Evolutionary conservation across 2,797 vertebrate species (phyloP).

Genomic region (Leptatherina wallacei): DNA sequence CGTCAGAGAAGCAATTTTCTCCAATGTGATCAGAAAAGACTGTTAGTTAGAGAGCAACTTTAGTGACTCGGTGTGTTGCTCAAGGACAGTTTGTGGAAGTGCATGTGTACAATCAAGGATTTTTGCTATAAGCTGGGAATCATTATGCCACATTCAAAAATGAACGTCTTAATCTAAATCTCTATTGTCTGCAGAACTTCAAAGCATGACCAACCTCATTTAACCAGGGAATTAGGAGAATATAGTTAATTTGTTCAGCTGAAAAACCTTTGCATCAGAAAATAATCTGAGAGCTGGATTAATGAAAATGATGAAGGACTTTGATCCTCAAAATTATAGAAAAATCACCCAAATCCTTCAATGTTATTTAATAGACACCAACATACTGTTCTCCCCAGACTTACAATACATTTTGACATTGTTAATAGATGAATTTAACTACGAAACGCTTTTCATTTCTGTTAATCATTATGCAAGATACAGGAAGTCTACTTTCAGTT

Average conservation of each 20-base stretch:
- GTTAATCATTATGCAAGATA: background rate
- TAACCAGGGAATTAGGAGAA: slow-evolving; percentile 15
- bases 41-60: background rate
- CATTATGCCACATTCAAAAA: background rate
- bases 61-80: background rate
- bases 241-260: slow-evolving; percentile 18
- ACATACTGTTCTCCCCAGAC: background rate
- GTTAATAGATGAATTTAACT: background rate
- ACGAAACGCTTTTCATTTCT: background rate
- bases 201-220: slow-evolving; percentile 12
- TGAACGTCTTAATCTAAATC: background rate
- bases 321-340: slow-evolving; percentile 25
- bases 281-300: slow-evolving; percentile 18
- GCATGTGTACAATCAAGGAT: background rate
- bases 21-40: background rate
- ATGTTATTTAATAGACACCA: background rate
- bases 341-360: slow-evolving; percentile 27
- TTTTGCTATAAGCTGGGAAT: slow-evolving; percentile 23
- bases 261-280: slow-evolving; percentile 8
- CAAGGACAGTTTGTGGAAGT: slow-evolving; percentile 9
- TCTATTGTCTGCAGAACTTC: background rate
- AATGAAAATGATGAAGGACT: slow-evolving; percentile 16
- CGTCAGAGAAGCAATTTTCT: background rate
- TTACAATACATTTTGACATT: background rate
- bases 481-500: background rate